Base-by-base conservation (phyloP, 2,113 vertebrate species). In the Neopipo cinnamomea region DNA sequence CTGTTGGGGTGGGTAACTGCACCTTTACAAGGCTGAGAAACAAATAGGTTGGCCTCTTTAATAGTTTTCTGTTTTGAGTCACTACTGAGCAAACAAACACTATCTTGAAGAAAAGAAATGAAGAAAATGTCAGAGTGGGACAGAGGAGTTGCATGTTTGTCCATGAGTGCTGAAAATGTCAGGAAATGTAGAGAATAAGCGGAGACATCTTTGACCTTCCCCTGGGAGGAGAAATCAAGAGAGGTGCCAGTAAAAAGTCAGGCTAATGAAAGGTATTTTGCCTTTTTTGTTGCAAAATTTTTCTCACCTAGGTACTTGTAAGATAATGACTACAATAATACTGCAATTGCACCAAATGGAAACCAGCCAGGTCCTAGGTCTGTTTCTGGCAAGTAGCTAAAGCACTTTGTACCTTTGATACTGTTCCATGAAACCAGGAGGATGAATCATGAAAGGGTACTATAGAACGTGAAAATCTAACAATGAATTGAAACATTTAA, bases 1-100 rank as follows among this genome's bases (percentile, higher is more conserved):
- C 73, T 96, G 61, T 78, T 84, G 52, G 73, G 33, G 65, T 67
- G 61, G 65, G 30, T 78, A 95, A 92, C 73, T 93, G 87, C 66
- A 92, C 65, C 61, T 78, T 82, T 82, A 22, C 35, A 42, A 79
- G 61, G 52, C 11, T 28, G 68, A 52, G 83, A 77, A 89, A 71
- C 24, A 31, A 91, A 89, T 20, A 81, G 39, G 12, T 25, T 92
- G 91, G 72, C 44, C 39, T 91, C 61, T 91, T 92, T 59, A 56
- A 31, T 47, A 47, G 55, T 87, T 63, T 31, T 72, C 39, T 77
- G 28, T 83, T 92, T 50, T 94, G 89, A 93, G 31, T 93, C 86
- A 96, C 41, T 18, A 6, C 61, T 68, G 61, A 87, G 56, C 50
- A 80, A 95, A 90, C 55, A 93, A 28, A 73, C n/a, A 58, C 37